Evolutionary conservation across 2,888 invertebrate genomes (phyloP), one percentile per base, ranked within the genome.

Genomic region (Yponomeuta plumbellus): DNA sequence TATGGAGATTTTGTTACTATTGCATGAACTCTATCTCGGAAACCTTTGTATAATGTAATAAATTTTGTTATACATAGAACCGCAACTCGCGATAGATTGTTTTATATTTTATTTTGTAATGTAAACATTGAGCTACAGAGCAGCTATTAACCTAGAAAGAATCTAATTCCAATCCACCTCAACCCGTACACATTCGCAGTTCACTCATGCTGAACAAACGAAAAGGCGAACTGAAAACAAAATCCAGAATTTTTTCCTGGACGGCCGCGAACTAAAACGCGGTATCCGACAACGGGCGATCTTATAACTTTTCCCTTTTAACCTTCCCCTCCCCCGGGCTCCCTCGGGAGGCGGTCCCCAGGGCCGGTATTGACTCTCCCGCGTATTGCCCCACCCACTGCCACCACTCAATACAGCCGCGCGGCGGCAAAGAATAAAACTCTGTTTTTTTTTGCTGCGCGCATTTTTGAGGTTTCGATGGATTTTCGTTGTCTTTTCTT

Each of bases 261-360:
- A 66, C n/a, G 8, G 40, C 22, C 34, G 52, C 39, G 21, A 26
- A n/a, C 58, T 82, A 84, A 81, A 83, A 83, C 80, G 80, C 79
- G 79, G 88, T 91, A 80, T 80, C 84, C 83, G 83, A 85, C 87
- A 87, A 88, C 89, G 86, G 88, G 87, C 88, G 88, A 87, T 88
- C 90, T 90, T 90, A 88, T 89, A 89, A 90, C 89, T 90, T 90
- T 89, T 89, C 88, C 90, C 90, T 90, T 90, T 90, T 89, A 90
- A 89, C 90, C 90, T 90, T 90, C 57, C 70, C 71, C 74, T 74
- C 71, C 75, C 75, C 70, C 70, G 75, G 73, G 72, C 74, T 88
- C 90, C 88, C 88, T 80, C 80, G 91, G 91, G 91, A 90, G 92
- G 91, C 91, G 91, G 90, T 91, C 92, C 89, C 91, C 83, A 69